Conservation (phyloP, 2,113 vertebrate species). For the Tragelaphus strepsiceros region DNA sequence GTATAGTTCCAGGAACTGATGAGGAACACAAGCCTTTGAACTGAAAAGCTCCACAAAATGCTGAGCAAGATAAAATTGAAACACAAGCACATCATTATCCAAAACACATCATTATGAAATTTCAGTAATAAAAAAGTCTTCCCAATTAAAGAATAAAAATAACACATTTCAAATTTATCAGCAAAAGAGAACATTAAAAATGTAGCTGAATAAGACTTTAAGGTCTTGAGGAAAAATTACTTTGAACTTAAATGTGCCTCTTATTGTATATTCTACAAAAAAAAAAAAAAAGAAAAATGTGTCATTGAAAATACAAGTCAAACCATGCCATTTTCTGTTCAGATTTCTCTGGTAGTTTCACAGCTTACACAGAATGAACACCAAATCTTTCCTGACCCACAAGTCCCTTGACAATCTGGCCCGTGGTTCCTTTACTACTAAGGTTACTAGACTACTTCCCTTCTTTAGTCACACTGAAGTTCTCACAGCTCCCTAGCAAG, state of each 20-base stretch:
- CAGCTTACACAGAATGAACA: not conserved
- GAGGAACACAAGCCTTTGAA: not conserved
- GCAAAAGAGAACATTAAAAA: not conserved
- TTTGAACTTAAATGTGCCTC: not conserved
- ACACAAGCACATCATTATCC: not conserved
- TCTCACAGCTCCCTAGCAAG: not conserved
- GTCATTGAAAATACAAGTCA: not conserved
- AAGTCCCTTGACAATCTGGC: rapidly evolving
- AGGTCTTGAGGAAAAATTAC: not conserved
- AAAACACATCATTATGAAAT: not conserved
- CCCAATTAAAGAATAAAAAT: not conserved
- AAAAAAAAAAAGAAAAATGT: not conserved
- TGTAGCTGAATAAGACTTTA: not conserved
- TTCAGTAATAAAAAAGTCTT: not conserved
- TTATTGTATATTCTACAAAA: not conserved
- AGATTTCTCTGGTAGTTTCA: not conserved
- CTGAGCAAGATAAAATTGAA: not conserved
- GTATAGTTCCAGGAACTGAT: not conserved
- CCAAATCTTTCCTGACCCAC: not conserved
- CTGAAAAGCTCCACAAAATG: not conserved
- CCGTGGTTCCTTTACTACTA: not conserved
- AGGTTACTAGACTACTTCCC: not conserved
- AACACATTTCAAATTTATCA: not conserved
- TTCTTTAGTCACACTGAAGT: not conserved
- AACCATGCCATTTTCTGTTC: not conserved